These are phyloP conservation scores for Hermaeophaga mercurialis DNA, from an alignment of 2,888 invertebrate genomes.

Conservation along the genomic window DNA sequence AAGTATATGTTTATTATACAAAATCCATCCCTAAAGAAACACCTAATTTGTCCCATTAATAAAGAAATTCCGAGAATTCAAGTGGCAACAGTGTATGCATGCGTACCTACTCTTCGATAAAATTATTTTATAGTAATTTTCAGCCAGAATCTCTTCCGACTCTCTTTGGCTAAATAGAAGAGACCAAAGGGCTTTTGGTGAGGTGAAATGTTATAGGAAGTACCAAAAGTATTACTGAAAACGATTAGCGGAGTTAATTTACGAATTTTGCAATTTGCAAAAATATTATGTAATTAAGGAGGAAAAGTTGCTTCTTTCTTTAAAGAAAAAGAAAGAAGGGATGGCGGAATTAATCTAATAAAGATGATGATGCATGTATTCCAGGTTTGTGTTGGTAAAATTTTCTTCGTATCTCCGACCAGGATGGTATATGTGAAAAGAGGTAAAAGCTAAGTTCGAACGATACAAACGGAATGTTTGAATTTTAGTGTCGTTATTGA, in stretches of 20 bases:
- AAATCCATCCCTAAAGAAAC: too few species aligned
- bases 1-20: too few species aligned
- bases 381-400: constrained; percentile 33
- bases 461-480: too few species aligned
- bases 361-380: constrained; percentile 14
- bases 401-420: constrained; percentile 30
- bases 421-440: constrained; percentile 15
- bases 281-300: background rate
- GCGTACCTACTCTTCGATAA: background rate
- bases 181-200: constrained; percentile 2
- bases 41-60: too few species aligned
- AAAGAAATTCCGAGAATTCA: too few species aligned
- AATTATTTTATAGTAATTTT: constrained; percentile 1
- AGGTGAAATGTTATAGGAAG: background rate
- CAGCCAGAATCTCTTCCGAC: background rate
- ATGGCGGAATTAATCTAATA: constrained; percentile 7
- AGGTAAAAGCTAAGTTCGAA: background rate
- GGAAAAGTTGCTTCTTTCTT: constrained; percentile 12
- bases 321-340: constrained; percentile 12
- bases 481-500: too few species aligned
- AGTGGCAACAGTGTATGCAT: background rate
- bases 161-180: background rate
- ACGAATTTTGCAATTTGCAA: background rate
- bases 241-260: background rate
- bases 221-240: background rate